Conservation (phyloP, 2,797 vertebrate genomes). For the Rhinella marina region DNA sequence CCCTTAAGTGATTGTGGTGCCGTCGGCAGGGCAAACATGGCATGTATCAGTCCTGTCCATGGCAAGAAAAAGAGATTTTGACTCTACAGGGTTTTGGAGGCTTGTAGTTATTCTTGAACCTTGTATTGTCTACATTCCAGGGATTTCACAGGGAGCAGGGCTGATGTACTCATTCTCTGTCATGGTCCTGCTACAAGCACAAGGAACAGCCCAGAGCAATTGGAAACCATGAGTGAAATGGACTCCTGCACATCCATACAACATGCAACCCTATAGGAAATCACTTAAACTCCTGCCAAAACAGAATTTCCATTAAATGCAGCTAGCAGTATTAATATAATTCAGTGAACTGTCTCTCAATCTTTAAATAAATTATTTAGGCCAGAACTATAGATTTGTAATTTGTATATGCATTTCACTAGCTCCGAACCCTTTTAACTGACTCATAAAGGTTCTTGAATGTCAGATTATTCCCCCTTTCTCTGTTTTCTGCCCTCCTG, state of each 20-base stretch:
- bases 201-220: not conserved
- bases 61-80: not conserved
- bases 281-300: not conserved
- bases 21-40: not conserved
- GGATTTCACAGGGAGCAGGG: not conserved
- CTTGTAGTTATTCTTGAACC: not conserved
- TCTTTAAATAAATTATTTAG: not conserved
- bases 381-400: not conserved
- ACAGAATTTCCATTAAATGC: not conserved
- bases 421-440: not conserved
- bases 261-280: not conserved
- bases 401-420: not conserved
- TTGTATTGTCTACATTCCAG: not conserved
- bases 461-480: not conserved
- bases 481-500: not conserved
- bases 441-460: not conserved
- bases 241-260: not conserved
- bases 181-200: not conserved
- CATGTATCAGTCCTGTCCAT: not conserved
- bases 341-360: not conserved
- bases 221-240: not conserved
- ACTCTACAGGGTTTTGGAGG: not conserved
- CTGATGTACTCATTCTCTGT: not conserved
- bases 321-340: not conserved
- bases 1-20: not conserved